Percentiles rank a stretch among this genome's conserved stretches.
Evolutionary conservation across 2,888 invertebrate genomes (phyloP).

Genomic region (Atethmia centrago): DNA sequence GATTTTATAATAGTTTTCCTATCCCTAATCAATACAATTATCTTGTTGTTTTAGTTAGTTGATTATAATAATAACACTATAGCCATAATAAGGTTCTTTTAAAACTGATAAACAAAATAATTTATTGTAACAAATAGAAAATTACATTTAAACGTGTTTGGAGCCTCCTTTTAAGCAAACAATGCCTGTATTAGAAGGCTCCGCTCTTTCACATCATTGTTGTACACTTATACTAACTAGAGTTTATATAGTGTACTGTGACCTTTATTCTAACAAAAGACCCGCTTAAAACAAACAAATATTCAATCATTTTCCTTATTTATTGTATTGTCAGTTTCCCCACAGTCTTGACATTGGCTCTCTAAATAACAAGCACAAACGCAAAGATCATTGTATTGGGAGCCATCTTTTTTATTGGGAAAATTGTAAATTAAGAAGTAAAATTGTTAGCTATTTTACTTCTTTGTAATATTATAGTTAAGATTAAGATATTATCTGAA

Average conservation of each 20-base stretch:
- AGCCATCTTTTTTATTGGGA: not conserved
- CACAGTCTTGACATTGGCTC: not conserved
- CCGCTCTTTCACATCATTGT: too few species aligned
- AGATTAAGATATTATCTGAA: not conserved
- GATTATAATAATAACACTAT: not conserved
- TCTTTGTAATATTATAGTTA: not conserved
- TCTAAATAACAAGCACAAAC: not conserved
- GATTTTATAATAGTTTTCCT: not conserved
- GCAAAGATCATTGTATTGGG: not conserved
- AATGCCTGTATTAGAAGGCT: too few species aligned
- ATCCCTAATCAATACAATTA: not conserved
- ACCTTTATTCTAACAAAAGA: too few species aligned
- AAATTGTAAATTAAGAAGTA: too few species aligned
- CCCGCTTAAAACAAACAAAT: too few species aligned
- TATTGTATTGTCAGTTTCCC: not conserved
- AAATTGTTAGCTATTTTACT: not conserved
- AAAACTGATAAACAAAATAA: too few species aligned
- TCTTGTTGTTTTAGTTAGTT: not conserved
- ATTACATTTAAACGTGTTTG: too few species aligned
- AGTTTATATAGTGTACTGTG: too few species aligned
- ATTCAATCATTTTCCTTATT: conserved; percentile 2
- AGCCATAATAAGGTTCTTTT: not conserved
- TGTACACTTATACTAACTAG: too few species aligned
- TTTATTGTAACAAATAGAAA: too few species aligned
- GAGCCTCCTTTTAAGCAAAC: too few species aligned